phyloP scores from a whole-genome alignment of 2,797 vertebrate species.

The Sebastes goodei region DNA sequence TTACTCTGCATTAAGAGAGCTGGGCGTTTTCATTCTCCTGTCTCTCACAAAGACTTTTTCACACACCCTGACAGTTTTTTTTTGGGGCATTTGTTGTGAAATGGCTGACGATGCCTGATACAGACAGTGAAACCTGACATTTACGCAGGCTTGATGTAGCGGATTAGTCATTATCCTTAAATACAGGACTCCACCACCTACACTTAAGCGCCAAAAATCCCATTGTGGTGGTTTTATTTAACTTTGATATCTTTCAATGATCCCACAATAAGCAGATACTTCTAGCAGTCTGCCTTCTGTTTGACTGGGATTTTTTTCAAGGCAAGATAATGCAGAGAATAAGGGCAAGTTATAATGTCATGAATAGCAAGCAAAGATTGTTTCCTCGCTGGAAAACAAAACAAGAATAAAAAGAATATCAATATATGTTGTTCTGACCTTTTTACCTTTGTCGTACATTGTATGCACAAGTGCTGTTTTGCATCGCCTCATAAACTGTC shows the following conservation, averaged over 20 bases:
- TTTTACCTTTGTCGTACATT: slow-evolving; percentile 55
- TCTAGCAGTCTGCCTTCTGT: slow-evolving; percentile 27
- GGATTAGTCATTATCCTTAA: slow-evolving; percentile 82
- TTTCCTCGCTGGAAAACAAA: slow-evolving; percentile 2
- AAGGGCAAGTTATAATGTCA: slow-evolving; percentile 2
- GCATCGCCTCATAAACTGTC: slow-evolving; percentile 50
- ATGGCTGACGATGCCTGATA: slow-evolving; percentile 56
- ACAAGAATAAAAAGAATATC: not conserved
- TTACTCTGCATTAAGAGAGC: not conserved
- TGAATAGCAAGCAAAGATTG: not conserved
- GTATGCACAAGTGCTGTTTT: slow-evolving; percentile 15
- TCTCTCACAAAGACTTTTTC: slow-evolving; percentile 20
- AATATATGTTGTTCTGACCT: slow-evolving; percentile 39
- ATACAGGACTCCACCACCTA: slow-evolving; percentile 74
- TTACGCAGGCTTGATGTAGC: slow-evolving; percentile 67
- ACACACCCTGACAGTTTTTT: slow-evolving; percentile 19
- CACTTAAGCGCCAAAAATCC: slow-evolving; percentile 69
- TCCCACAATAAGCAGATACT: slow-evolving; percentile 56
- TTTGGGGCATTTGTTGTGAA: slow-evolving; percentile 49
- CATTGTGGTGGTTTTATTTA: slow-evolving; percentile 72
- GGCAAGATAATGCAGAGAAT: not conserved
- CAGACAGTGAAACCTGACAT: slow-evolving; percentile 65
- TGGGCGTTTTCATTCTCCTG: slow-evolving; percentile 15
- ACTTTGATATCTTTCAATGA: slow-evolving; percentile 74
- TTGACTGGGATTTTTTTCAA: slow-evolving; percentile 22